Base-by-base conservation (phyloP, 2,797 vertebrate genomes). In the Pempheris klunzingeri region DNA sequence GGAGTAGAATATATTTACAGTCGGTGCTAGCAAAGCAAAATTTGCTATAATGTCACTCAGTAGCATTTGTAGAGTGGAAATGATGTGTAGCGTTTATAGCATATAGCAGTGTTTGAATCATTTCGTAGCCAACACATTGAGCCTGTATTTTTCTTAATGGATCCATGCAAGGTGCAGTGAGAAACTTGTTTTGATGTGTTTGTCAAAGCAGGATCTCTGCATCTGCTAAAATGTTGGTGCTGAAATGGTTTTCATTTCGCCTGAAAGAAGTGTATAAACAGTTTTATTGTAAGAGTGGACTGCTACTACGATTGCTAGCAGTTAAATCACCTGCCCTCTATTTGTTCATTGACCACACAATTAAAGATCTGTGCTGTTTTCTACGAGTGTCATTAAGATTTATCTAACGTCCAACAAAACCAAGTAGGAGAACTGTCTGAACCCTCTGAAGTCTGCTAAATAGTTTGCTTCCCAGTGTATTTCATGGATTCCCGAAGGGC, bases 1-100 rank as follows among this genome's bases (percentile, higher is more conserved):
- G 43, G 62, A 84, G 49, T 20, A 57, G 58, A 75, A 69, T 82
- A 66, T 83, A 84, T 76, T 74, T 52, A 34, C 68, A 68, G 70
- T 79, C 58, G 36, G 71, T 74, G 43, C 59, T 69, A 44, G 68
- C 30, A 17, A 30, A 61, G 64, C 47, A 81, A 68, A 30, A 74
- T 85, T 64, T 71, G 63, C 59, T 71, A 2, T 62, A 78, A 73
- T 70, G 67, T 71, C 47, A 59, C 71, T 55, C 55, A 79, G 76
- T 50, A 9, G 28, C 26, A 50, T 77, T 73, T 64, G 43, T 18
- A 76, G 47, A 75, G 22, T 46, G 58, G 36, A 66, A 60, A 80
- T 60, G 0, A 38, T 64, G 26, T 78, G 55, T 36, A 41, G 15
- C 20, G 32, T 50, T 64, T 24, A 30, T 43, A n/a, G 44, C 30